Evolutionary conservation across 2,888 invertebrate genomes (phyloP).

Genomic region (Dioctria linearis): DNA sequence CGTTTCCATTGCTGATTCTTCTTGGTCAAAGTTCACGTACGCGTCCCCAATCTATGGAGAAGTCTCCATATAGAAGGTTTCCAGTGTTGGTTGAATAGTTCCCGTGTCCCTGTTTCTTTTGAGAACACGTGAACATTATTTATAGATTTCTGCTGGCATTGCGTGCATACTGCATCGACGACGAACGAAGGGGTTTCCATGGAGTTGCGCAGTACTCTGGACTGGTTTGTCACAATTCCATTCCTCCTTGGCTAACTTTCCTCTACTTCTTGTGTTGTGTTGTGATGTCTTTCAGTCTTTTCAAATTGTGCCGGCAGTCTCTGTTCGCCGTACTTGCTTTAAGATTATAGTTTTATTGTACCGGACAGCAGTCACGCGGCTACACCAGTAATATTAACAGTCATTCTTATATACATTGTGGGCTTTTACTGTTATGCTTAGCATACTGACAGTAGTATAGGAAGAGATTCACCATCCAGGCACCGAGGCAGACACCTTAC

Average conservation of each 20-base stretch:
- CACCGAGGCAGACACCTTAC: constrained; percentile 31
- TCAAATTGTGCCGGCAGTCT: constrained; percentile 38
- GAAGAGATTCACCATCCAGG: constrained; percentile 40
- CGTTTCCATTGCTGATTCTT: background rate
- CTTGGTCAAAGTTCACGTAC: constrained; percentile 49
- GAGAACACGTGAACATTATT: constrained; percentile 1
- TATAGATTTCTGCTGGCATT: background rate
- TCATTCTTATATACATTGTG: constrained; percentile 39
- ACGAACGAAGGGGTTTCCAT: constrained; percentile 19
- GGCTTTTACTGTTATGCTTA: constrained; percentile 53
- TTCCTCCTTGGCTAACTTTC: background rate
- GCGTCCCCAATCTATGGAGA: background rate
- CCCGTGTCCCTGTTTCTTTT: constrained; percentile 27
- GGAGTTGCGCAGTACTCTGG: constrained; percentile 28
- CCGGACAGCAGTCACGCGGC: constrained; percentile 20
- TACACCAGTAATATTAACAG: constrained; percentile 37
- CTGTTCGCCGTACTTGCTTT: background rate
- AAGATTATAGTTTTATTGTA: constrained; percentile 22
- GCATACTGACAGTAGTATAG: constrained; percentile 23
- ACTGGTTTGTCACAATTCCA: background rate
- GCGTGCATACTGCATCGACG: constrained; percentile 20
- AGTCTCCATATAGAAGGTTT: constrained; percentile 3
- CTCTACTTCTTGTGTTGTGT: background rate
- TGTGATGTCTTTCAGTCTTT: constrained; percentile 13
- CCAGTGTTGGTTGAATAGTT: constrained; percentile 6